These are phyloP conservation scores for Rhinella marina DNA, from an alignment of 2,797 vertebrate genomes.

Conservation along the genomic window DNA sequence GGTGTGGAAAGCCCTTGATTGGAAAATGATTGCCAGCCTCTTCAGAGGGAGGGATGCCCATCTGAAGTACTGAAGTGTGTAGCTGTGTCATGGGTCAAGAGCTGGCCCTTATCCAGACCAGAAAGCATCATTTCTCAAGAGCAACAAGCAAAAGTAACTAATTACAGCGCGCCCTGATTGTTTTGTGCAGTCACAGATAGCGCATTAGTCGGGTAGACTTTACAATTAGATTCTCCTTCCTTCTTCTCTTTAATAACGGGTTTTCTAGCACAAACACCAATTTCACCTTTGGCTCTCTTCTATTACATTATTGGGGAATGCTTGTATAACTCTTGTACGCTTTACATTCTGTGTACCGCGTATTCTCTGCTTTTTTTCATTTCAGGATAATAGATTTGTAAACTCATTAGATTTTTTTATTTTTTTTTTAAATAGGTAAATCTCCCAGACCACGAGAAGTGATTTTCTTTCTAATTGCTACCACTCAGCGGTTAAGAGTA, in stretches of 20 bases:
- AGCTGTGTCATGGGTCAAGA: constrained; percentile 68
- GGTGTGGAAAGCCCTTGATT: constrained; percentile 14
- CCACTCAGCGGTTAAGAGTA: neutral
- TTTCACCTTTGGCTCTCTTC: constrained; percentile 9
- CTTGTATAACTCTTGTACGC: neutral
- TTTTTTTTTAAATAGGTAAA: neutral
- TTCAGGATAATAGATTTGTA: neutral
- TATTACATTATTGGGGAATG: neutral
- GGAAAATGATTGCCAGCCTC: constrained; percentile 16
- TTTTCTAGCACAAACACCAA: constrained; percentile 9
- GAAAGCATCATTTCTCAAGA: constrained; percentile 67
- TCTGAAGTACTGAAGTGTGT: constrained; percentile 64
- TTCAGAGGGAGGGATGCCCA: constrained; percentile 61
- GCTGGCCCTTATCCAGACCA: constrained; percentile 66
- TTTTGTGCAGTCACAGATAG: constrained; percentile 61
- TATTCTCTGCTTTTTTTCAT: neutral
- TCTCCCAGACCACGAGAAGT: neutral
- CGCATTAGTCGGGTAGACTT: neutral
- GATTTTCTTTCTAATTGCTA: neutral
- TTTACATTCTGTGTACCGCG: neutral
- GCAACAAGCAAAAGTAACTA: constrained; percentile 67
- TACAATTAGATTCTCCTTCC: neutral
- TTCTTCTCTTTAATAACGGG: constrained; percentile 4
- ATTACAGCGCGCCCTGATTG: constrained; percentile 63
- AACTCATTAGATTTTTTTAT: neutral